Conservation (phyloP, 2,797 vertebrate species). For the Hirundo rustica region DNA sequence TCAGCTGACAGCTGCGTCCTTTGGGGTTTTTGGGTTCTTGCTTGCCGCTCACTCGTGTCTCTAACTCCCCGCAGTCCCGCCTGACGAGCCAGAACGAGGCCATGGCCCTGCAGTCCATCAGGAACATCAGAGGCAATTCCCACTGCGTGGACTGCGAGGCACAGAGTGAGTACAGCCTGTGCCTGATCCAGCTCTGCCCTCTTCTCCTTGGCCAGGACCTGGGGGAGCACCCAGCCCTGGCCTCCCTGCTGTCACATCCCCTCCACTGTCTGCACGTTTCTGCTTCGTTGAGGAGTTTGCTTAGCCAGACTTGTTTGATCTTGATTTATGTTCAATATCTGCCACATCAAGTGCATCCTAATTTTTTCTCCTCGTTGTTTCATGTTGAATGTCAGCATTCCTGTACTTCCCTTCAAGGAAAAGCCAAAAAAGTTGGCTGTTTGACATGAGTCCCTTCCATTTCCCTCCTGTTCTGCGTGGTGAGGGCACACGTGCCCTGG, state of each 20-base stretch:
- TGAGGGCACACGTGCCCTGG: background rate
- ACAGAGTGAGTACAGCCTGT: constrained; percentile 82
- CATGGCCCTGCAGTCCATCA: constrained; percentile 91
- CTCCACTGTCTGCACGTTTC: background rate
- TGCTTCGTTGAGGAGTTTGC: background rate
- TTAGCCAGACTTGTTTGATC: background rate
- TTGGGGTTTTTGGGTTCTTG: background rate
- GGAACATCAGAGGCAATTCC: constrained; percentile 88
- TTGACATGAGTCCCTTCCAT: background rate
- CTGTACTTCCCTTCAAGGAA: background rate
- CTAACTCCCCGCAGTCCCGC: constrained; percentile 80
- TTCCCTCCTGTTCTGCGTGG: background rate
- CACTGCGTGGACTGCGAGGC: constrained; percentile 94
- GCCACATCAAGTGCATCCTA: background rate
- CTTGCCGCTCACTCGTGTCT: background rate
- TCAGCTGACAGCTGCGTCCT: background rate
- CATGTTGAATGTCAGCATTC: background rate
- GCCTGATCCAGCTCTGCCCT: background rate
- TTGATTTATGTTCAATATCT: background rate
- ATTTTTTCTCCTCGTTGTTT: background rate
- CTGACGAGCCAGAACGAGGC: constrained; percentile 94
- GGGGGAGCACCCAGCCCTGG: background rate
- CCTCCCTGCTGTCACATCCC: background rate
- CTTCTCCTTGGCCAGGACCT: background rate
- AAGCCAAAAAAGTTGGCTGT: background rate